phyloP scores from a whole-genome alignment of 2,113 vertebrate species.

The Melospiza georgiana region DNA sequence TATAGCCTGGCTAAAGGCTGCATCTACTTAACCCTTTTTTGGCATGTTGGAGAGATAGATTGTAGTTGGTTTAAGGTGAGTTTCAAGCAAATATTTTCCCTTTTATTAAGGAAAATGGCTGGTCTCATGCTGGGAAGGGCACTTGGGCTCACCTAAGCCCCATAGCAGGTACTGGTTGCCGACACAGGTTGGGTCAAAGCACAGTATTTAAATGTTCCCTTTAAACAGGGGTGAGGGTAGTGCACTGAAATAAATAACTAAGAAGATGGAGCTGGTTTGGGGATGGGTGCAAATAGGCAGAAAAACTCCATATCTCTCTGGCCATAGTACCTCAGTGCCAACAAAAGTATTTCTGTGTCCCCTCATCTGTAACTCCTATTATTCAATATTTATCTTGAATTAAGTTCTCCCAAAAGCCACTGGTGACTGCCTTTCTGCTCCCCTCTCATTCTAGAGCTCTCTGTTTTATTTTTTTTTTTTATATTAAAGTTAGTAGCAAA shows the following conservation, averaged over 20 bases:
- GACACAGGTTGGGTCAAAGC: background rate
- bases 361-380: background rate
- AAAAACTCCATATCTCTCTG: background rate
- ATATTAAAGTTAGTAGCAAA: background rate
- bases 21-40: background rate
- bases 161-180: background rate
- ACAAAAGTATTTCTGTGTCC: background rate
- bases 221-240: background rate
- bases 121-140: background rate
- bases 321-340: background rate
- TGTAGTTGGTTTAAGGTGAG: background rate
- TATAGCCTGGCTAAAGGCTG: background rate
- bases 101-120: background rate
- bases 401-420: background rate
- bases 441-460: background rate
- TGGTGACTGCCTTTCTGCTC: background rate
- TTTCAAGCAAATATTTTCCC: background rate
- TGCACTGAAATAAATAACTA: background rate
- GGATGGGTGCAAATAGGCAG: background rate
- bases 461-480: background rate
- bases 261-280: background rate
- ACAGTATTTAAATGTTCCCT: background rate
- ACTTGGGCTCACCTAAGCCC: background rate
- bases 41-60: background rate
- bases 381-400: background rate